Conservation (phyloP, 2,797 vertebrate species). For the Sebastes baramenuke region DNA sequence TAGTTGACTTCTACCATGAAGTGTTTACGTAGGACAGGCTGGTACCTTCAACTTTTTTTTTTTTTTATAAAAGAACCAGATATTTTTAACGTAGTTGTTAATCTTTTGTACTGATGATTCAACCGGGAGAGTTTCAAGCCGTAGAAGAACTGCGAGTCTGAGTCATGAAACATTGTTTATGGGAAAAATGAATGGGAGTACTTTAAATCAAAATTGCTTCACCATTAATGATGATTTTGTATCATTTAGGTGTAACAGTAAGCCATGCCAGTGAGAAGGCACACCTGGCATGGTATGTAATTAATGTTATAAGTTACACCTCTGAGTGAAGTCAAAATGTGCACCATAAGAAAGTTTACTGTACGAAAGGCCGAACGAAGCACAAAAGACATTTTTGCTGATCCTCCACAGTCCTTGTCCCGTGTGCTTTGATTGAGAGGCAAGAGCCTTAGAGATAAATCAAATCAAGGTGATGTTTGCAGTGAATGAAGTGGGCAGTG, state of each 20-base stretch:
- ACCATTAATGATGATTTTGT: too few relatives aligned
- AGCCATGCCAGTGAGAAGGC: too few relatives aligned
- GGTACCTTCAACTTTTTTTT: too few relatives aligned
- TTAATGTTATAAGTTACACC: too few relatives aligned
- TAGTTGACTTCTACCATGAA: background rate
- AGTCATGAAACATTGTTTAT: too few relatives aligned
- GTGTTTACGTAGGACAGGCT: background rate
- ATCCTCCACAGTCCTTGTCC: background rate
- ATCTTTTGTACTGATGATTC: background rate
- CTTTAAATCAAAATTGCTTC: too few relatives aligned
- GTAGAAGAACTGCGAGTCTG: background rate
- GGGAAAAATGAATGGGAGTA: background rate
- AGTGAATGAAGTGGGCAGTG: conserved; percentile 56
- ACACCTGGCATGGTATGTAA: too few relatives aligned
- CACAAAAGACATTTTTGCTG: background rate
- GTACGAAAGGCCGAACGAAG: background rate
- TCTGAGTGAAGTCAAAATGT: background rate
- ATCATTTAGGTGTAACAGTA: too few relatives aligned
- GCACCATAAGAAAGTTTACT: background rate
- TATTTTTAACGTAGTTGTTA: too few relatives aligned
- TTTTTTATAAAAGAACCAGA: too few relatives aligned
- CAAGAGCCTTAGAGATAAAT: conserved; percentile 23
- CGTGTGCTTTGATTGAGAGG: conserved; percentile 22
- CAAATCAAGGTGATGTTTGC: conserved; percentile 54
- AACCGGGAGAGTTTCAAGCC: background rate